Conservation (phyloP, 2,113 vertebrate species). For the Anoura caudifer region DNA sequence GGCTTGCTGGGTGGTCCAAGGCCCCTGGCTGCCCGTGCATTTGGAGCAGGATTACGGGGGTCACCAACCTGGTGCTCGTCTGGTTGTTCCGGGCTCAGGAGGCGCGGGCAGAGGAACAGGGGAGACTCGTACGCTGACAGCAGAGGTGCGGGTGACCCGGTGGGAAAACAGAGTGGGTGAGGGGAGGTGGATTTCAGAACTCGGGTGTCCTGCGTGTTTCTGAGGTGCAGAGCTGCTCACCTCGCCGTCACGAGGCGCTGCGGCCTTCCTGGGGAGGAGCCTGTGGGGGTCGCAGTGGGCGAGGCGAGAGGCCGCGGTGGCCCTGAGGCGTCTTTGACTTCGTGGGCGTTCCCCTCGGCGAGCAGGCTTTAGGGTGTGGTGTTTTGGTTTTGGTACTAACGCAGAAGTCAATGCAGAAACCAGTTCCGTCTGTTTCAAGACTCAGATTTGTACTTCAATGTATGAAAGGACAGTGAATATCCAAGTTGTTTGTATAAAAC, state of each 20-base stretch:
- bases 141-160: fast-evolving
- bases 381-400: neutral
- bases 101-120: no score
- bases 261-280: neutral
- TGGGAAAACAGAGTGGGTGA: no score
- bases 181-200: neutral
- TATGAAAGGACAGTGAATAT: neutral
- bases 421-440: neutral
- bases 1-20: no score
- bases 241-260: neutral
- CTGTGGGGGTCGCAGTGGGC: neutral
- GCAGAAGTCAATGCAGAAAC: neutral
- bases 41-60: fast-evolving
- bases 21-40: neutral
- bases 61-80: neutral
- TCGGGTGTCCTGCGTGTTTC: neutral
- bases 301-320: fast-evolving
- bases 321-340: neutral
- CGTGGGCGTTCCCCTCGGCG: neutral
- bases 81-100: neutral
- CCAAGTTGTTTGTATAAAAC: neutral
- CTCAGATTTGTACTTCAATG: constrained; percentile 19
- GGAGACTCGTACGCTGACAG: fast-evolving
- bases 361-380: neutral
- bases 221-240: neutral